These are phyloP conservation scores for Ectropis grisescens DNA, from an alignment of 1,140 invertebrate species.

Conservation along the genomic window DNA sequence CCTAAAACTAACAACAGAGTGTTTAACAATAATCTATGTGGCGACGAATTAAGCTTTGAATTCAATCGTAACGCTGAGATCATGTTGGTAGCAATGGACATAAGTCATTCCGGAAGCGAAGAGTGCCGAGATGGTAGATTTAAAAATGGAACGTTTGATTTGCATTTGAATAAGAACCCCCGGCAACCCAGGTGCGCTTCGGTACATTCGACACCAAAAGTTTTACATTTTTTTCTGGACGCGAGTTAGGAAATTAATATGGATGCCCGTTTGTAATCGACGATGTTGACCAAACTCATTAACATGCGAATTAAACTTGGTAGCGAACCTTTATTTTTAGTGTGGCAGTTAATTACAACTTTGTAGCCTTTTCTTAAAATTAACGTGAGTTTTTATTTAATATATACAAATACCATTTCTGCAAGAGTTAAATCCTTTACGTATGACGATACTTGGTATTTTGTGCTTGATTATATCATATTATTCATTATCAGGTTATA, in stretches of 20 bases:
- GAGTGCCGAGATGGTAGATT: conserved; percentile 65
- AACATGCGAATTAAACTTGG: conserved; percentile 41
- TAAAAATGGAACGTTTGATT: conserved; percentile 70
- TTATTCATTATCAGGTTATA: no score
- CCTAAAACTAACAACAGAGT: no score
- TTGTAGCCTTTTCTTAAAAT: conserved; percentile 14
- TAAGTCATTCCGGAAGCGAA: conserved; percentile 66
- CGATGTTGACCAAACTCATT: conserved; percentile 32
- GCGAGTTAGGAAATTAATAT: conserved; percentile 53
- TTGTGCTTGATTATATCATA: no score
- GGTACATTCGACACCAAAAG: conserved; percentile 50
- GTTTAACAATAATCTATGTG: no score
- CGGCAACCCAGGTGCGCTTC: conserved; percentile 61
- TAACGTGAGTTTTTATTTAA: no score
- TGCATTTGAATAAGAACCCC: conserved; percentile 68
- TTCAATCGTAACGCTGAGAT: conserved; percentile 10
- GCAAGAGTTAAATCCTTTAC: no score
- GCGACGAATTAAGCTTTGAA: conserved; percentile 18
- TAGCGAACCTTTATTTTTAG: no score
- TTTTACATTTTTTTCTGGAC: conserved; percentile 36
- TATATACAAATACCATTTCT: no score
- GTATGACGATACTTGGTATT: no score
- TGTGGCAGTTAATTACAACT: no score
- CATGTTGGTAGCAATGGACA: conserved; percentile 38
- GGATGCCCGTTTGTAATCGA: conserved; percentile 52